These are phyloP conservation scores for Oncopodura yosiiana DNA, from an alignment of 1,140 invertebrate species.

Conservation along the genomic window DNA sequence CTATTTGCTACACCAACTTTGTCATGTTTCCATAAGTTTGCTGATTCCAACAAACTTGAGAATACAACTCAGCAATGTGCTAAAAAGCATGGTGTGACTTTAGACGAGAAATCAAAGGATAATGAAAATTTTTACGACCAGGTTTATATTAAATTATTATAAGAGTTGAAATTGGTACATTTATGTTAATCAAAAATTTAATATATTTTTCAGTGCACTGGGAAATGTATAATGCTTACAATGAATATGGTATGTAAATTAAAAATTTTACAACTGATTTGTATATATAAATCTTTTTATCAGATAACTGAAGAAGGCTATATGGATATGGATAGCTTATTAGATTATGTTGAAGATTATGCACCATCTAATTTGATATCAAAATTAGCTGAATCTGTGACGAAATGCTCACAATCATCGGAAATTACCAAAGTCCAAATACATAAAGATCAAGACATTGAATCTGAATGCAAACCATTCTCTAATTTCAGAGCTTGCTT, in stretches of 20 bases:
- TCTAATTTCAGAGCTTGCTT: conserved; percentile 16
- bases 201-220: conserved; percentile 9
- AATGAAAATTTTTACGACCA: conserved; percentile 17
- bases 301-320: conserved; percentile 10
- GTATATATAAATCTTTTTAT: not conserved
- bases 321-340: conserved; percentile 17
- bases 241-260: conserved; percentile 10
- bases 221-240: conserved; percentile 7
- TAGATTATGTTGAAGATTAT: conserved; percentile 21
- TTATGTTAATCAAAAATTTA: not conserved
- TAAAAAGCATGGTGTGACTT: not conserved
- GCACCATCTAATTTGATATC: conserved; percentile 13
- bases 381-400: conserved; percentile 22
- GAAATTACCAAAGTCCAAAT: not conserved
- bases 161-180: not conserved
- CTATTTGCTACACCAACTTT: too few relatives aligned
- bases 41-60: not conserved
- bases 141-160: conserved; percentile 4
- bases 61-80: not conserved
- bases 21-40: conserved; percentile 6
- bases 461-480: conserved; percentile 11
- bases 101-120: conserved; percentile 6
- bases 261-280: not conserved
- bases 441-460: not conserved
- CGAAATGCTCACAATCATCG: conserved; percentile 16